Evolutionary conservation across 2,113 vertebrate species (phyloP), one percentile per base, ranked within the genome.

Genomic region (Hemiprocne comata): DNA sequence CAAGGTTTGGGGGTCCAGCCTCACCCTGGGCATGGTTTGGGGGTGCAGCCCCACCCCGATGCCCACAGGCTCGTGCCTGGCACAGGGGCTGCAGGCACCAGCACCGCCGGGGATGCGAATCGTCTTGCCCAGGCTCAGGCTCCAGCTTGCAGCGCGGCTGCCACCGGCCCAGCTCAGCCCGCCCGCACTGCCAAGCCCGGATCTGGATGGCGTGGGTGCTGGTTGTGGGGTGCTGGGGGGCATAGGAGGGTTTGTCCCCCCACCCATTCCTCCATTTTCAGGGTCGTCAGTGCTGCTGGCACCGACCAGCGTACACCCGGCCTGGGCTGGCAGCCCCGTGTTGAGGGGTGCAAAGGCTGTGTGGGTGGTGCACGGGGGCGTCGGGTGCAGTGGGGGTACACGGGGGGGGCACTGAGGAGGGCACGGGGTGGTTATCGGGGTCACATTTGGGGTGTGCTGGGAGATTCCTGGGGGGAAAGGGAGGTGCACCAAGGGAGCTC

Each of bases 71-170:
- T 67, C 2, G 1, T 58, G 57, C 72, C 75, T 16, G 3, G 44
- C 7, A 21, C 4, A 17, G 76, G 87, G 69, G 76, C 87, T 66
- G 95, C 1, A 44, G 92, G 94, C 90, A 93, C 36, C 4, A n/a
- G 92, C 69, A 44, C 80, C 6, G 9, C 76, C 40, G 7, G 61
- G 77, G 81, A 95, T 33, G 70, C 16, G 92, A 93, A 89, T 23
- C 14, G 4, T 95, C 95, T 94, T 93, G 92, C 95, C 94, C 90
- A 19, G 90, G 94, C 81, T 93, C 95, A 93, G 87, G 94, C 90
- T 91, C 40, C 0, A 34, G 90, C 95, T 95, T 93, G 95, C 85
- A 89, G 36, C 28, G 36, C 19, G 13, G 54, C 69, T 28, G 48
- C 54, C 3, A 53, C 53, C 19, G 23, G 79, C 92, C 65, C 19